These are phyloP conservation scores for Cirrhinus molitorella DNA, from an alignment of 2,797 vertebrate genomes.

Conservation along the genomic window DNA sequence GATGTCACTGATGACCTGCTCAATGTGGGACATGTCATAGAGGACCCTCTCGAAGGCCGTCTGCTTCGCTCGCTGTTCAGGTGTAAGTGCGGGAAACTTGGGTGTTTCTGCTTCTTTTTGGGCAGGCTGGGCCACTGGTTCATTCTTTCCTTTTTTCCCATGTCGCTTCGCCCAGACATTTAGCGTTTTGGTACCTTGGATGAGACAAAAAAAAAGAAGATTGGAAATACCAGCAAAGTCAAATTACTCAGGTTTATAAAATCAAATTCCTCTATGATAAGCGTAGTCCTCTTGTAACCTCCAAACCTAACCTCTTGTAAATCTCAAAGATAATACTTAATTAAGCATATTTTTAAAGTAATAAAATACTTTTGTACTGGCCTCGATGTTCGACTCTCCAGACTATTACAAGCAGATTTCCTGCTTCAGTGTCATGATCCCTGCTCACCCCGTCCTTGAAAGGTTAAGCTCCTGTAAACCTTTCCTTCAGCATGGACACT, in stretches of 20 bases:
- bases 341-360: neutral
- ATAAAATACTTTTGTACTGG: neutral
- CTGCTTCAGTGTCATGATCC: neutral
- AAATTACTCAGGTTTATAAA: neutral
- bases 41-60: constrained; percentile 76
- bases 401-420: neutral
- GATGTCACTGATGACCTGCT: constrained; percentile 73
- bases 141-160: constrained; percentile 64
- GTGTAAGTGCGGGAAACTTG: constrained; percentile 64
- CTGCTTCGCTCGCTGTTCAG: constrained; percentile 69
- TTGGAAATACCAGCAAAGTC: neutral
- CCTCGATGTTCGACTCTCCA: neutral
- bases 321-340: neutral
- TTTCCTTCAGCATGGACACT: neutral
- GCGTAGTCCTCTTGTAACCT: too few relatives aligned
- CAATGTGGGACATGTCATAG: constrained; percentile 79
- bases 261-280: neutral
- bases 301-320: neutral
- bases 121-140: constrained; percentile 49
- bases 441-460: neutral
- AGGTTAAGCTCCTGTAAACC: constrained; percentile 25
- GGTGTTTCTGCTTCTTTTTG: constrained; percentile 30
- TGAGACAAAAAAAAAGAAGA: neutral
- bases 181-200: constrained; percentile 65
- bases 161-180: constrained; percentile 69